Base-by-base conservation (phyloP, 2,113 vertebrate genomes). In the Camarhynchus parvulus region DNA sequence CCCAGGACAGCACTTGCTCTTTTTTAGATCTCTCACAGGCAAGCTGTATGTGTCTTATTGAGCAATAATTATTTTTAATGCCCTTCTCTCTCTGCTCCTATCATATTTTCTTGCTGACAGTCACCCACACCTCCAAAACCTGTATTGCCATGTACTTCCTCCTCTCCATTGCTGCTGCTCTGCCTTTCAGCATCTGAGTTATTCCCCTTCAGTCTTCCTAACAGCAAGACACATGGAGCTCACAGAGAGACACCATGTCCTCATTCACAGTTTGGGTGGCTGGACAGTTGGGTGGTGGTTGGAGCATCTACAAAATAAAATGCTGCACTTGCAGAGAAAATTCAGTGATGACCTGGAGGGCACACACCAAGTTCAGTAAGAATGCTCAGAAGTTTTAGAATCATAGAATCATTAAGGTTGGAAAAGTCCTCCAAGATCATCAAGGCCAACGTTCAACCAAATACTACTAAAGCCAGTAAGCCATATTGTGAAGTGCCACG, bases 401-500 rank as follows among this genome's bases (percentile, higher is more conserved):
- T 75, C 20, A 13, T 35, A 27, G 35, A 47, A 41, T 55, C 18
- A 31, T 83, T 56, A 49, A 47, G 47, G 10, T 31, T 55, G 21
- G 41, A 83, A 76, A 69, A 69, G 30, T 55, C 12, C 30, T 76
- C 47, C 47, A 76, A 55, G 24, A 55, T 35, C 46, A 59, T 59
- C 9, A 68, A 62, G 59, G 35, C n/a, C n/a, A 76, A 16, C 18
- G 12, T 62, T 35, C 49, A 39, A 62, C 17, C 47, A 83, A 68
- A 62, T 55, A 31, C 24, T 13, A 39, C 11, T 42, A 41, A 30
- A 30, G 9, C 20, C 31, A 62, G 30, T 49, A 49, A 69, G 42
- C 12, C 15, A 28, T 28, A 47, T 20, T 10, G 4, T 55, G 22
- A 83, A 55, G 22, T 42, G 42, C 19, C 49, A 70, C 0, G 0